Evolutionary conservation across 2,797 vertebrate species (phyloP).

Genomic region (Schizothorax lantsangensis): DNA sequence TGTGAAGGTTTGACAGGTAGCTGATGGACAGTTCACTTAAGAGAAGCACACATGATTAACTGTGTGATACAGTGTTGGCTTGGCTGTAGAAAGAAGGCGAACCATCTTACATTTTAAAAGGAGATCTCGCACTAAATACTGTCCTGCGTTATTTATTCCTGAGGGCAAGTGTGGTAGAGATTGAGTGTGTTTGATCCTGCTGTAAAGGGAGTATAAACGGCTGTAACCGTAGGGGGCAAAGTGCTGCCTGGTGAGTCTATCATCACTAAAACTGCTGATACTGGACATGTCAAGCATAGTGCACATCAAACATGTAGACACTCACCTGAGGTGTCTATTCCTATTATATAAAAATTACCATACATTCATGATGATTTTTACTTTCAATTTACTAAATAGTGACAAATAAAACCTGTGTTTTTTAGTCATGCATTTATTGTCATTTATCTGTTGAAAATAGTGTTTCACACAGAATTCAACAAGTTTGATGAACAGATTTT

Average conservation of each 20-base stretch:
- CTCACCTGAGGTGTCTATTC: conserved; percentile 38
- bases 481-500: conserved; percentile 11
- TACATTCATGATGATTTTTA: not conserved
- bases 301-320: not conserved
- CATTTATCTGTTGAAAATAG: not conserved
- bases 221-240: conserved; percentile 51
- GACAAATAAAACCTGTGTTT: not conserved
- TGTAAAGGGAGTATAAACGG: conserved; percentile 53
- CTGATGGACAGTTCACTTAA: conserved; percentile 33
- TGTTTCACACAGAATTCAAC: not conserved
- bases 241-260: conserved; percentile 56
- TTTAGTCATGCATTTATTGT: not conserved
- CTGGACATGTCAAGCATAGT: conserved; percentile 42
- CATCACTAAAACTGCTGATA: conserved; percentile 54
- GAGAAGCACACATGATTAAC: not conserved
- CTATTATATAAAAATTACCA: not conserved
- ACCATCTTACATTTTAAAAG: not conserved
- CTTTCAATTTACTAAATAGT: not conserved
- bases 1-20: conserved; percentile 28
- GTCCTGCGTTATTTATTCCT: not conserved
- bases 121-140: conserved; percentile 6
- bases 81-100: not conserved
- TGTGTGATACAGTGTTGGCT: not conserved
- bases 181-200: not conserved
- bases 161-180: not conserved